Conservation (phyloP, 2,797 vertebrate genomes). For the Triplophysa yarkandensis region DNA sequence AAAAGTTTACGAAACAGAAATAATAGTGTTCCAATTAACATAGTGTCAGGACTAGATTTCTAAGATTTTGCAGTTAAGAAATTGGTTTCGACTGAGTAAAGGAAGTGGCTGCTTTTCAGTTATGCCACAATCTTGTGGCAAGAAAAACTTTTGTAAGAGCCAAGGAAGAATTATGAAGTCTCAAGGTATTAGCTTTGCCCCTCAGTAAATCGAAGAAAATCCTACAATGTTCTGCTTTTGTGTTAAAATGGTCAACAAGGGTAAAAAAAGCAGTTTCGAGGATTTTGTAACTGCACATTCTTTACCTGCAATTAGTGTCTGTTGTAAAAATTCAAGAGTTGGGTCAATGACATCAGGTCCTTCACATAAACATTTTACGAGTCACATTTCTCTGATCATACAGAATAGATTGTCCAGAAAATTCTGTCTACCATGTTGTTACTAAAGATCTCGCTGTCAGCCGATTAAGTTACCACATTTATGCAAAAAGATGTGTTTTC, state of each 20-base stretch:
- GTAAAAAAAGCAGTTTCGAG: no score
- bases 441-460: no score
- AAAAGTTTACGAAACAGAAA: no score
- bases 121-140: not conserved
- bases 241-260: not conserved
- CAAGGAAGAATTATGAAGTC: not conserved
- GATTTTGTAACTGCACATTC: not conserved
- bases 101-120: constrained; percentile 6
- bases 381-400: not conserved
- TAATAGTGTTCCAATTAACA: no score
- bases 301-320: not conserved
- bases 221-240: not conserved
- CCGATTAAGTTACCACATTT: no score
- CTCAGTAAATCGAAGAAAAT: not conserved
- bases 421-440: no score
- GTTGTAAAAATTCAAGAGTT: not conserved
- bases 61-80: not conserved
- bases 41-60: not conserved
- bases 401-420: no score
- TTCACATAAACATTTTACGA: not conserved
- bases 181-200: no score
- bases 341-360: not conserved
- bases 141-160: not conserved
- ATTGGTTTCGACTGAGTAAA: not conserved
- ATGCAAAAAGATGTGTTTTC: no score